Base-by-base conservation (phyloP, 30 jellyfish, hydroid and myxozoan species). In the Chrysaora quinquecirrha region DNA sequence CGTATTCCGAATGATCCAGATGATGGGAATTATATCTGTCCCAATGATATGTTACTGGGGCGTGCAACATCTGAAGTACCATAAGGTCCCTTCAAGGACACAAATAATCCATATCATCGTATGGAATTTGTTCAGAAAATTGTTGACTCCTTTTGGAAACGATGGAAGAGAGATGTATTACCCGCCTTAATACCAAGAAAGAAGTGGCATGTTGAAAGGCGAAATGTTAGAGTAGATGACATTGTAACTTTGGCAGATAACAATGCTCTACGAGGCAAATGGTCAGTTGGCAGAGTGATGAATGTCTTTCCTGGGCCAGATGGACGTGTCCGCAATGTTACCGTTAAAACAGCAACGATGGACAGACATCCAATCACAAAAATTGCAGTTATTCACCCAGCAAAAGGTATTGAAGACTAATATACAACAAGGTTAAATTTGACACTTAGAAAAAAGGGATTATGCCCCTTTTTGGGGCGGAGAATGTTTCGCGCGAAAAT, bases 1-100 rank as follows among this genome's bases (percentile, higher is more conserved):
- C 50, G 83, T 31, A 22, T 58, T 38, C 97, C 95, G 33, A 89
- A 64, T 31, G 87, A 69, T 35, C 97, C 95, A 28, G 95, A 89
- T 52, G 95, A 89, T 74, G 92, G 97, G 22, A 76, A 87, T 58
- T 89, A 89, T 74, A 33, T 82, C 49, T 80, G 95, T 67, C 97
- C 87, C 9, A 81, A 82, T 31, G 95, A 89, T 35, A 68, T 89
- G 20, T 60, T 78, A 64, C 72, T 89, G 34, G 97, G 97, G 61
- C 48, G 97, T 38, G 88, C 97, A 30, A 61, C 97, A 25, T 52
- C 79, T 10, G 87, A 76, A 66, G 84, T 75, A 56, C 97, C 93
- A 7, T 83, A 83, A 75, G 97, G 97, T 56, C 96, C 96, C 69
- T 89, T 82, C 61, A 71, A 47, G 67, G 95, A 89, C 43, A 75